Evolutionary conservation across 2,113 vertebrate genomes (phyloP).

Genomic region (Pholis gunnellus): DNA sequence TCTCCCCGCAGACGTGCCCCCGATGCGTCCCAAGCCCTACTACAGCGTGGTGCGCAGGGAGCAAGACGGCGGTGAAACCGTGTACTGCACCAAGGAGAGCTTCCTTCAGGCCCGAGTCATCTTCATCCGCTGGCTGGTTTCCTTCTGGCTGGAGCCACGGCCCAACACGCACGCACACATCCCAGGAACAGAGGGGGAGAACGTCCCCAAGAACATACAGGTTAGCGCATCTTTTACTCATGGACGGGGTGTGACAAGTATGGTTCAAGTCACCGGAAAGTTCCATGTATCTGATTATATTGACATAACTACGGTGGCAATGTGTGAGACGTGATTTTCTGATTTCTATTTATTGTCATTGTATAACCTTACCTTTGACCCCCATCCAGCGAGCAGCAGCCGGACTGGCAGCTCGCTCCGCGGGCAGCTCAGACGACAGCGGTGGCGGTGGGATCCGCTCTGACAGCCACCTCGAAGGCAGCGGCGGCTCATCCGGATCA

Average conservation of each 20-base stretch:
- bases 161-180: constrained; percentile 91
- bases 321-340: neutral
- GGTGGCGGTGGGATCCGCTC: constrained; percentile 62
- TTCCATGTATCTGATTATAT: neutral
- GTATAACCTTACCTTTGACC: neutral
- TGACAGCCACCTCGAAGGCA: constrained; percentile 72
- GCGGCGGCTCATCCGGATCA: constrained; percentile 48
- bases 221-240: constrained; percentile 68
- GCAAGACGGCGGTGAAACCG: constrained; percentile 90
- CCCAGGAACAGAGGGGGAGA: constrained; percentile 97
- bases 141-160: constrained; percentile 98
- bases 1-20: constrained; percentile 90
- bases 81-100: constrained; percentile 98
- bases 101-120: constrained; percentile 97
- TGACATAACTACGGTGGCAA: neutral
- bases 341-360: neutral
- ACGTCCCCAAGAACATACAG: constrained; percentile 99
- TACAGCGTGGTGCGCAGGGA: constrained; percentile 94
- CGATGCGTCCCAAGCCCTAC: constrained; percentile 95
- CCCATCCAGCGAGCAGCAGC: constrained; percentile 92
- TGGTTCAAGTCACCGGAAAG: neutral
- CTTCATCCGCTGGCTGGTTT: constrained; percentile 98
- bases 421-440: constrained; percentile 73
- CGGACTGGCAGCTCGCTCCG: constrained; percentile 92
- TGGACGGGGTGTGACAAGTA: neutral